These are phyloP conservation scores for Leiothrix lutea DNA, from an alignment of 2,113 vertebrate species.

Conservation along the genomic window DNA sequence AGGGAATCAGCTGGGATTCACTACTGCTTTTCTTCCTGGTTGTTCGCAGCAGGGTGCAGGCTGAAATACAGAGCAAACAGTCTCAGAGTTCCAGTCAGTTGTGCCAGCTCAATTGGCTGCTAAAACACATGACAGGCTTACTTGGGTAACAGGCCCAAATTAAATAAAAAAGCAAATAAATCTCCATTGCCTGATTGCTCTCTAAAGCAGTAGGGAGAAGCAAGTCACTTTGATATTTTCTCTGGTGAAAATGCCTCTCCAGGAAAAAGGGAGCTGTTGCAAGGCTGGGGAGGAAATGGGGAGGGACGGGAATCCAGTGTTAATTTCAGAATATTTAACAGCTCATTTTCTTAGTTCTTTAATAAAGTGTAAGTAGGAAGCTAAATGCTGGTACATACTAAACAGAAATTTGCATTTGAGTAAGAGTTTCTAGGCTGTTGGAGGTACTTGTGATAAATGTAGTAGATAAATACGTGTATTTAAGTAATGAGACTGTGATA, in stretches of 20 bases:
- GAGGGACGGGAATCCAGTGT: neutral
- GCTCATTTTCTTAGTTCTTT: neutral
- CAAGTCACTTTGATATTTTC: neutral
- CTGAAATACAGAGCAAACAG: neutral
- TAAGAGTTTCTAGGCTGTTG: neutral
- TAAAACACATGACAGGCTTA: neutral
- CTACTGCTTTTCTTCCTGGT: rapidly evolving
- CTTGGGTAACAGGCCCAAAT: neutral
- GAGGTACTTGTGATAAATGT: neutral
- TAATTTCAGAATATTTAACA: neutral
- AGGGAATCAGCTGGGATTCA: neutral
- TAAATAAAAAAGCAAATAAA: neutral
- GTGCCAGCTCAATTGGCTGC: neutral
- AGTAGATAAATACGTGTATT: too few species aligned
- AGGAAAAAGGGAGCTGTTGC: neutral
- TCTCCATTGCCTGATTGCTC: neutral
- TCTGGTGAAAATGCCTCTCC: neutral
- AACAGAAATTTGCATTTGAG: neutral
- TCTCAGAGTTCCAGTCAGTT: neutral
- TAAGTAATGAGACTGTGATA: too few species aligned
- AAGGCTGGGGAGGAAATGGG: rapidly evolving
- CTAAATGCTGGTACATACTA: neutral
- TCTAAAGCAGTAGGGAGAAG: neutral
- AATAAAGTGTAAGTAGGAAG: neutral
- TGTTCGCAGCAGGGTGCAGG: neutral